Evolutionary conservation across 2,888 invertebrate genomes (phyloP), one percentile per base, ranked within the genome.

Genomic region (Rhorus exstirpatorius): DNA sequence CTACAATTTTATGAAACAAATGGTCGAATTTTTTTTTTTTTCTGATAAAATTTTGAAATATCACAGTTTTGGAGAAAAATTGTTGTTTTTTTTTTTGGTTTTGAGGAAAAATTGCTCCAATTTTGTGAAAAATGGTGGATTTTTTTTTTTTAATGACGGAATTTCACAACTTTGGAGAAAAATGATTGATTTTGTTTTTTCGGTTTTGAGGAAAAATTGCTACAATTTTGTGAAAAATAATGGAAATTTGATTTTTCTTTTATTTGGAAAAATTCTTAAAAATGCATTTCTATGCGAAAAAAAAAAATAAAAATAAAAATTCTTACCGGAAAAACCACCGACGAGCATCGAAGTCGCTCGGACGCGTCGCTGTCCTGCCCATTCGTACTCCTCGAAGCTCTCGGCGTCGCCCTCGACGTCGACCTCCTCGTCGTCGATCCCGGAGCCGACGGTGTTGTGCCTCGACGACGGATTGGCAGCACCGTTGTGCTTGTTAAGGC

Each of bases 361-460:
- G 71, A 97, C 95, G 77, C 98, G 93, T 89, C 97, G 96, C 92
- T 98, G 97, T 0, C 98, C 98, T 31, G 98, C 97, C 98, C 98
- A 98, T 90, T 97, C 97, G 93, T 98, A 98, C 90, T 98, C 98
- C 86, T 98, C 97, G 90, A 94, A 96, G 63, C 93, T 94, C 80
- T 94, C 94, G 19, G 93, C 93, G 81, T 94, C 93, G 46, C 96
- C 96, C 93, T 97, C 97, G 0, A 97, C 97, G 93, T 97, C 97
- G 77, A 97, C 97, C 79, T 96, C 96, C 89, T 97, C 97, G 81
- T 95, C 95, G 75, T 97, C 97, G 21, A 86, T 80, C 84, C 96
- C 96, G 81, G 95, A 94, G 8, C 93, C 93, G 41, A 88, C 86
- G 71, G 60, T 17, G 49, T 91, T 89, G 74, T 95, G 96, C 87